Conservation (phyloP, 2,888 invertebrate species). For the Margaritifera margaritifera region DNA sequence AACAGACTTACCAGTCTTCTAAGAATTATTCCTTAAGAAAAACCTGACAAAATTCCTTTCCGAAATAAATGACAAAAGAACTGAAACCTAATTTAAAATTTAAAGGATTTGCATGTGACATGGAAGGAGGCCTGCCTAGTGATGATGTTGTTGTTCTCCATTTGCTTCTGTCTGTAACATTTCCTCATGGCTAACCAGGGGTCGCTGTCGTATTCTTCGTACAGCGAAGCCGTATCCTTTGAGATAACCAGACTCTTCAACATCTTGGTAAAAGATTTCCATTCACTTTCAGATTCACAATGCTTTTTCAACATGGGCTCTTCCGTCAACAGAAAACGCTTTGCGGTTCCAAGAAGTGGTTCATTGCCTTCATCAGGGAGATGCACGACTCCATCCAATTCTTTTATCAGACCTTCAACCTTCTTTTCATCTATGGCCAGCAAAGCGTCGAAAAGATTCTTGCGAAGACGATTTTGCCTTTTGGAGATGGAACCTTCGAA, state of each 20-base stretch:
- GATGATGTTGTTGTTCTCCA: neutral
- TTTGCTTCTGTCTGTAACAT: constrained; percentile 8
- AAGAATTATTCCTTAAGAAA: too few relatives aligned
- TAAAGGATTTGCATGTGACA: constrained; percentile 1
- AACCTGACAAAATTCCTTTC: too few relatives aligned
- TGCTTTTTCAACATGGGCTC: constrained; percentile 37
- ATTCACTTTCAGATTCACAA: constrained; percentile 30
- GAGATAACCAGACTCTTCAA: constrained; percentile 9
- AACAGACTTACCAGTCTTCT: too few relatives aligned
- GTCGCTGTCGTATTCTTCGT: constrained; percentile 21
- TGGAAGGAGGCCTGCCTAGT: constrained; percentile 2
- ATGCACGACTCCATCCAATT: constrained; percentile 18
- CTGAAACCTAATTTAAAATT: neutral
- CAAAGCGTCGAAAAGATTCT: constrained; percentile 40
- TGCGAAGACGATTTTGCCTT: constrained; percentile 31
- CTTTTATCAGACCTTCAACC: constrained; percentile 8
- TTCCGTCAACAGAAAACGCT: constrained; percentile 32
- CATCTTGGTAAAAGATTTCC: constrained; percentile 17
- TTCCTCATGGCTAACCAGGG: constrained; percentile 12
- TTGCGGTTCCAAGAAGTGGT: constrained; percentile 30
- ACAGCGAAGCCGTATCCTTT: constrained; percentile 7
- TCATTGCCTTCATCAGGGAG: constrained; percentile 22
- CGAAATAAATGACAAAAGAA: too few relatives aligned
- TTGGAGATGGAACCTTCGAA: constrained; percentile 45
- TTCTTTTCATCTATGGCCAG: constrained; percentile 28